Base-by-base conservation (phyloP, 2,888 invertebrate species). In the Drosophila niveifrons region DNA sequence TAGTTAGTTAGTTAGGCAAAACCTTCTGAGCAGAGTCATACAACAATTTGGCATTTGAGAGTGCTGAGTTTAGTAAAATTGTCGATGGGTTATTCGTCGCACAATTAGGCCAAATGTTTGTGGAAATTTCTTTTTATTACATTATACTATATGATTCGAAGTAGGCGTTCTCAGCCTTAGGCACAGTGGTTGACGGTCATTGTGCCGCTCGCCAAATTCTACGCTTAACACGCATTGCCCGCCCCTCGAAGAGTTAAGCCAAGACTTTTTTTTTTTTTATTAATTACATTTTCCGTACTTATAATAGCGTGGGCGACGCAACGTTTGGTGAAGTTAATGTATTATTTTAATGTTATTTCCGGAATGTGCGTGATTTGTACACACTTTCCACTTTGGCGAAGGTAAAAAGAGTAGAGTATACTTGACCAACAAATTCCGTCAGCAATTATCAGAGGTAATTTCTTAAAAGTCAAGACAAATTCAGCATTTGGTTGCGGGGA, bases 121-220 rank as follows among this genome's bases (percentile, higher is more conserved):
- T 75, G 75, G 88, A 84, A 87, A 89, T 89, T 78, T 82, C 75
- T 69, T 75, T 86, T 85, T 85, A 85, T 85, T 85, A 88, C 72
- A 67, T 72, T 67, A 74, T 72, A 23, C 1, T 23, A 70, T 72
- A 69, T 72, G 72, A 78, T 72, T 79, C 68, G 68, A 70, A 70
- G 67, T 56, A 41, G 65, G 62, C 18, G 51, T 53, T 34, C 17
- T 9, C 23, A 7, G 29, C 18, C 8, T 13, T 29, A 50, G 41
- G 58, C 44, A 72, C 50, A 50, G 34, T 65, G 64, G 72, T 55
- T 52, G 57, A 62, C 47, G 13, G 18, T 4, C 11, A 28, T 15
- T 63, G 62, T 47, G 36, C 11, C 10, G 15, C 18, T 11, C 31
- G 7, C 15, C 7, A 10, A 69, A 48, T 43, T 51, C 23, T 31